Percentiles rank a stretch among this genome's conserved stretches.
These are phyloP conservation scores for Hydrochoerus hydrochaeris DNA, from an alignment of 2,113 vertebrate species.

Conservation along the genomic window DNA sequence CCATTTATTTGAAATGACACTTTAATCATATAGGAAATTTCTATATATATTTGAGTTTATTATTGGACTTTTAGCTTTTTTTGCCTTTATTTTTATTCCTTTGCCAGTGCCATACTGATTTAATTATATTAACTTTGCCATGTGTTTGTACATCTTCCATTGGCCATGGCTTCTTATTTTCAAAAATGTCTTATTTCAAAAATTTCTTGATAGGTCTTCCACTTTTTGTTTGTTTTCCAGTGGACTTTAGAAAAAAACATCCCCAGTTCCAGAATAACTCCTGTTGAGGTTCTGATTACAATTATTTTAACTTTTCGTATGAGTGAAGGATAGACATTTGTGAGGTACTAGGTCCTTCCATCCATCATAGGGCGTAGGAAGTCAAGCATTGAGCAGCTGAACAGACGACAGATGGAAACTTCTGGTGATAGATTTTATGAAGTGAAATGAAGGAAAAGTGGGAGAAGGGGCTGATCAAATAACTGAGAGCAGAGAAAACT, in stretches of 20 bases:
- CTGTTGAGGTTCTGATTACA: not conserved
- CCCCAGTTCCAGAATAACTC: not conserved
- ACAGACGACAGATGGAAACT: not conserved
- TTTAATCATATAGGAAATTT: not conserved
- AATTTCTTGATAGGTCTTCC: not conserved
- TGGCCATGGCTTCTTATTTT: not conserved
- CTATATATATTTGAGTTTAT: not conserved
- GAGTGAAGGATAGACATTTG: not conserved
- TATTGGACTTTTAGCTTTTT: not conserved
- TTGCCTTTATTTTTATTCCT: not conserved
- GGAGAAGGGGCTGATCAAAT: not conserved
- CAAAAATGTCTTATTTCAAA: not conserved
- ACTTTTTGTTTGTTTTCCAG: not conserved
- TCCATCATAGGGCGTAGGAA: not conserved
- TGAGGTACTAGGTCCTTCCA: not conserved
- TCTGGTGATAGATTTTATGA: too few species aligned
- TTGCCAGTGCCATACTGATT: not conserved
- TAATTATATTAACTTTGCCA: not conserved
- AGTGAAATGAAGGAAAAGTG: not conserved
- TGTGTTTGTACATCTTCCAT: not conserved
- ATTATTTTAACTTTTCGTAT: not conserved
- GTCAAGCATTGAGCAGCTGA: not conserved
- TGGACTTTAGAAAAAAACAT: not conserved
- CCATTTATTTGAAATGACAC: not conserved
- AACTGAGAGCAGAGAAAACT: not conserved